Evolutionary conservation across 2,113 vertebrate genomes (phyloP).

Genomic region (Ceuthmochares aereus): DNA sequence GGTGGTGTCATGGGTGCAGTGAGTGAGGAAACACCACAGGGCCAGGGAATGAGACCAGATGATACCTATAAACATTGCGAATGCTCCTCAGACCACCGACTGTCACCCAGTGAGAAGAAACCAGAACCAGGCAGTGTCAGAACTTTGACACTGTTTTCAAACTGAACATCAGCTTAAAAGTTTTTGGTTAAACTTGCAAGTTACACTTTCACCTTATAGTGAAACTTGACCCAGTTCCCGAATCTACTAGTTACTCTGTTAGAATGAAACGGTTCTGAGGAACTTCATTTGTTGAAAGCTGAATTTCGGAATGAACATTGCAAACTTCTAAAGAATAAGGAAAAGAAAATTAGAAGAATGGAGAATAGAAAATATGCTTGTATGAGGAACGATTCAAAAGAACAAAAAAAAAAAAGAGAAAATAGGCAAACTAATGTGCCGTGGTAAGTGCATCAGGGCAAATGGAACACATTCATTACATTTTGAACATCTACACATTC

Average conservation of each 20-base stretch:
- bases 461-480: background rate
- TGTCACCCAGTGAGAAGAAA: accelerated
- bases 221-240: background rate
- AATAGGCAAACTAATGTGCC: background rate
- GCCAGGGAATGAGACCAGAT: no score
- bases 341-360: background rate
- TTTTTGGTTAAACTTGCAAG: background rate
- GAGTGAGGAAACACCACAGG: no score
- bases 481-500: background rate
- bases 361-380: background rate
- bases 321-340: background rate
- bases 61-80: no score
- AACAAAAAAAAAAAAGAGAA: background rate
- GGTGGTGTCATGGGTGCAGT: no score
- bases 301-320: background rate
- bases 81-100: no score
- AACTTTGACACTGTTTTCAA: background rate
- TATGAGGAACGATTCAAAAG: background rate
- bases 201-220: background rate
- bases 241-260: background rate
- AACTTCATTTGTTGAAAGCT: background rate
- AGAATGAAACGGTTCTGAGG: background rate
- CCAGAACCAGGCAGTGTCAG: accelerated
- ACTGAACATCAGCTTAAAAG: background rate
- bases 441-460: background rate